These are phyloP conservation scores for Chrysodeixis includens DNA, from an alignment of 2,888 invertebrate genomes.

Conservation along the genomic window DNA sequence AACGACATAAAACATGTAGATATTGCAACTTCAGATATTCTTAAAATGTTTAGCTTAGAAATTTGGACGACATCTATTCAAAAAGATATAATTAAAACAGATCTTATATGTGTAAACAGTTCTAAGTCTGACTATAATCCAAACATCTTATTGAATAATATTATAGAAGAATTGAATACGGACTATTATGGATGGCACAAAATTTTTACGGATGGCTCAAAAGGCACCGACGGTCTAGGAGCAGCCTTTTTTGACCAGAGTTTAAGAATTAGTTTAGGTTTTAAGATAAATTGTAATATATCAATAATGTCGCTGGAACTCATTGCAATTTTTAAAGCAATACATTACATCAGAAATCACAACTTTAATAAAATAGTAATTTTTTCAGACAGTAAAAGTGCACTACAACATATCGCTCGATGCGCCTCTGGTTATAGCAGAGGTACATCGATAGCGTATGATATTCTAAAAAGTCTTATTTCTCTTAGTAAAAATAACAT, in stretches of 20 bases:
- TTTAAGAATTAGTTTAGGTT: background rate
- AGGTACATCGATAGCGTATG: constrained; percentile 21
- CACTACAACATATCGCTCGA: too few relatives aligned
- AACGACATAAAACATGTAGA: constrained; percentile 1
- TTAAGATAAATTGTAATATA: constrained; percentile 12
- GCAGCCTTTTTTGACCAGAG: constrained; percentile 7
- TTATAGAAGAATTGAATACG: constrained; percentile 2
- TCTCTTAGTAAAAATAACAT: constrained; percentile 5
- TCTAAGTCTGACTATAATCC: constrained; percentile 4
- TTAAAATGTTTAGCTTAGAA: constrained; percentile 15
- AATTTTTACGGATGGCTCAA: constrained; percentile 16
- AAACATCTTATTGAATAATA: background rate
- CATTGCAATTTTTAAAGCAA: constrained; percentile 15
- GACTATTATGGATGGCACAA: constrained; percentile 3
- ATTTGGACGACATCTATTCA: constrained; percentile 10
- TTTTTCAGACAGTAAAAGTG: too few relatives aligned
- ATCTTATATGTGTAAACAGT: background rate
- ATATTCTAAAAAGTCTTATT: constrained; percentile 7
- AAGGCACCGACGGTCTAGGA: constrained; percentile 5
- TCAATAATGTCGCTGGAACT: constrained; percentile 20
- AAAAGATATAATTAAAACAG: constrained; percentile 6
- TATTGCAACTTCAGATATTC: background rate
- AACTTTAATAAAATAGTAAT: constrained; percentile 16
- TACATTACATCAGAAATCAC: background rate
- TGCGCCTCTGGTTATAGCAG: too few relatives aligned